Conservation (phyloP, 2,888 invertebrate species). For the Drosophila lutescens region DNA sequence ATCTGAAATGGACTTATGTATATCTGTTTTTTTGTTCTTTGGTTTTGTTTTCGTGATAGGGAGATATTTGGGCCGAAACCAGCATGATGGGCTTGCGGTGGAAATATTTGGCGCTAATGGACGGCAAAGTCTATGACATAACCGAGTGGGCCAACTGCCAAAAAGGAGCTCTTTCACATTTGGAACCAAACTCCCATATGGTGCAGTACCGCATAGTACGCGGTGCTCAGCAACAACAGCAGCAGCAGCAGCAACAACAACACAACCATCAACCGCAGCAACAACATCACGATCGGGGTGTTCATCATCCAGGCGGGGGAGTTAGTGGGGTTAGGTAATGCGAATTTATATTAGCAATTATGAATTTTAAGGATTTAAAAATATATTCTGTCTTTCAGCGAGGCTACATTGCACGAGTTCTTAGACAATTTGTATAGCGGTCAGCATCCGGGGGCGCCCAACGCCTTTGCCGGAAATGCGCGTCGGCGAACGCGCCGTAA, state of each 20-base stretch:
- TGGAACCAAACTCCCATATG: slow-evolving; percentile 95
- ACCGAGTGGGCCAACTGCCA: slow-evolving; percentile 99
- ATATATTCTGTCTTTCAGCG: slow-evolving; percentile 62
- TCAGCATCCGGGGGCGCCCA: slow-evolving; percentile 82
- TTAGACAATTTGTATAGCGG: slow-evolving; percentile 84
- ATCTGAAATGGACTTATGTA: neutral
- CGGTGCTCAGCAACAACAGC: slow-evolving; percentile 83
- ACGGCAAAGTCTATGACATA: slow-evolving; percentile 97
- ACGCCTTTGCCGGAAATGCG: slow-evolving; percentile 74
- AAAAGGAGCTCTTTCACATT: slow-evolving; percentile 86
- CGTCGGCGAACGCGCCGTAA: slow-evolving; percentile 83
- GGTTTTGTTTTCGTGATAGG: slow-evolving; percentile 85
- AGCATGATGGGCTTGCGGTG: slow-evolving; percentile 94
- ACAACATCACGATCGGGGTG: slow-evolving; percentile 61
- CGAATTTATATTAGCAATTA: neutral
- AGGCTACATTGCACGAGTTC: slow-evolving; percentile 83
- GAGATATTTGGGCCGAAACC: slow-evolving; percentile 98
- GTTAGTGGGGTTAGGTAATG: slow-evolving; percentile 63
- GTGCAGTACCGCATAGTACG: slow-evolving; percentile 88
- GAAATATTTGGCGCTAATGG: slow-evolving; percentile 98
- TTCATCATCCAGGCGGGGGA: slow-evolving; percentile 66
- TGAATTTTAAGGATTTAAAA: neutral
- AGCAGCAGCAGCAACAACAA: slow-evolving; percentile 78
- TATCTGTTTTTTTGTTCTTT: neutral
- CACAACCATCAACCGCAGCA: slow-evolving; percentile 73